These are phyloP conservation scores for Alexandromys oeconomus DNA, from an alignment of 2,797 vertebrate species.

Conservation along the genomic window DNA sequence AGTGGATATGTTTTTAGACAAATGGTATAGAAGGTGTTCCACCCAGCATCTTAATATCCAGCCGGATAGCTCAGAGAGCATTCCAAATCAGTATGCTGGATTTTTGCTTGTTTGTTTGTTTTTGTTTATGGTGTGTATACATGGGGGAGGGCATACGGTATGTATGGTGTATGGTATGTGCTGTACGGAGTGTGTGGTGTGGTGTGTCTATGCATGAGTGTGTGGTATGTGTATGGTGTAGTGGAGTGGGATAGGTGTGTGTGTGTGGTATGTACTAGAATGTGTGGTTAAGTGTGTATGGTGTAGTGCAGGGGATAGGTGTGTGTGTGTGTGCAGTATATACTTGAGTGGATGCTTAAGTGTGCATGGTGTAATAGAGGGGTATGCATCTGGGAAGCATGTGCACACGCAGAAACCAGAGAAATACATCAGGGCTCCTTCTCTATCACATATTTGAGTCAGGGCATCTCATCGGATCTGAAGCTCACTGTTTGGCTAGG, in stretches of 20 bases:
- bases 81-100: neutral
- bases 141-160: no score
- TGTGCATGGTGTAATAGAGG: neutral
- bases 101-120: neutral
- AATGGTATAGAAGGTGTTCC: neutral
- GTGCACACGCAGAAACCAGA: neutral
- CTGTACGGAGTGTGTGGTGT: neutral
- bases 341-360: no score
- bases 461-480: no score
- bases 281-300: neutral
- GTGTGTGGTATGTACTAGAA: neutral
- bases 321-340: neutral
- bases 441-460: neutral
- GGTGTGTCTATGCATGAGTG: neutral
- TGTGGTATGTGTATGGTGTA: neutral
- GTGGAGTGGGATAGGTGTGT: neutral
- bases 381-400: neutral
- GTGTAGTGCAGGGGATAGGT: neutral
- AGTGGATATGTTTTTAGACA: neutral
- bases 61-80: neutral
- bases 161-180: neutral
- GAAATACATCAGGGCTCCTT: neutral
- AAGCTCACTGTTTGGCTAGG: neutral
- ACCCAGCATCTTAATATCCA: neutral
- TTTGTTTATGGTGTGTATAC: neutral